phyloP scores from a whole-genome alignment of 1,140 invertebrate genomes.

The Leptopilina boulardi region DNA sequence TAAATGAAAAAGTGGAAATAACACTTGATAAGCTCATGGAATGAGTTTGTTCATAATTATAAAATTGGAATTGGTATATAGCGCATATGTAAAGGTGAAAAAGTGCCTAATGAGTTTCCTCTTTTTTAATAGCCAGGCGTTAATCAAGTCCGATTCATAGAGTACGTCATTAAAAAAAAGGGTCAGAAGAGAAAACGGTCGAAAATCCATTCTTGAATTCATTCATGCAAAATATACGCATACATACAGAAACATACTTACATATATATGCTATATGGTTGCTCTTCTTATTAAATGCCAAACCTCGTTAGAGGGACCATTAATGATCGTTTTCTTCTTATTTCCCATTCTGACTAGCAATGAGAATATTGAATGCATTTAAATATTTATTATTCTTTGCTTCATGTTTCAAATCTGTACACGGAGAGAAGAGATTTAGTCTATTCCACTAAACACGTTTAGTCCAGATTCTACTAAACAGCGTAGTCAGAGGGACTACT shows the following conservation, averaged over 20 bases:
- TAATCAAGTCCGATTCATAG: constrained; percentile 33
- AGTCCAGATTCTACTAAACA: no score
- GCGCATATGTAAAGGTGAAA: not conserved
- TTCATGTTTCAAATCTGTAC: not conserved
- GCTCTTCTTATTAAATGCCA: constrained; percentile 11
- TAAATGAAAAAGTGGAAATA: not conserved
- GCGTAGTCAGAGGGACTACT: no score
- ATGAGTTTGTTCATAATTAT: not conserved
- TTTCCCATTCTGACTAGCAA: constrained; percentile 4
- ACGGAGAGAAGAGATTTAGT: no score
- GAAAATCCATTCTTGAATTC: constrained; percentile 7
- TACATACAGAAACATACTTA: constrained; percentile 15
- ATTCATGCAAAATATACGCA: constrained; percentile 23
- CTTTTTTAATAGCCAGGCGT: constrained; percentile 13
- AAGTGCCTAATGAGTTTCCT: constrained; percentile 22
- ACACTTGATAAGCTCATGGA: not conserved
- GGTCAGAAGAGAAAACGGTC: constrained; percentile 20
- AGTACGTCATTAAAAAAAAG: constrained; percentile 28
- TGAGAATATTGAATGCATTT: not conserved
- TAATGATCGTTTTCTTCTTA: not conserved
- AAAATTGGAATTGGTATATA: not conserved
- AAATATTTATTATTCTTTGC: not conserved
- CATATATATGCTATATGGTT: constrained; percentile 10
- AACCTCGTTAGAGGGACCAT: constrained; percentile 24
- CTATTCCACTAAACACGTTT: no score